Evolutionary conservation across 2,888 invertebrate species (phyloP).

Genomic region (Ophonus ardosiacus): DNA sequence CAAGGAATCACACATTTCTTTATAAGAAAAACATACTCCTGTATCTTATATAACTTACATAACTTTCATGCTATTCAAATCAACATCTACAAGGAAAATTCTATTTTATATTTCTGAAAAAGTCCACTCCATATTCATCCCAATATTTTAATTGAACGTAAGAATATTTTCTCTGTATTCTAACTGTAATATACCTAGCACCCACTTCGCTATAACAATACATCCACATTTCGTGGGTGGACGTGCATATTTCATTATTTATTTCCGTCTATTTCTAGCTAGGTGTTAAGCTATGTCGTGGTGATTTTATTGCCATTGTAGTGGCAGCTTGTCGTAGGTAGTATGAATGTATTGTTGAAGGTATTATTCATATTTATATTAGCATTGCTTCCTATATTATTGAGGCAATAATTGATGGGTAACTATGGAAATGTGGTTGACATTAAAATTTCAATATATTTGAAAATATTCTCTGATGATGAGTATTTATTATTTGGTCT

Average conservation of each 20-base stretch:
- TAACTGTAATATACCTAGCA: not conserved
- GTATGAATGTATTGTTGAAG: not conserved
- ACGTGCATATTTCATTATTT: not conserved
- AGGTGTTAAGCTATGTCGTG: not conserved
- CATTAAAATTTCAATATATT: not conserved
- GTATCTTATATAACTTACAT: too few relatives aligned
- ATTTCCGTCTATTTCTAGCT: not conserved
- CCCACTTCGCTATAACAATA: not conserved
- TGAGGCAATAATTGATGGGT: not conserved
- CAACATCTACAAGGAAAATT: too few relatives aligned
- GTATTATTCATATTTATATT: not conserved
- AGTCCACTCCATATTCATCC: too few relatives aligned
- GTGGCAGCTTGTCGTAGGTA: not conserved
- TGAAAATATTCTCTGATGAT: too few relatives aligned
- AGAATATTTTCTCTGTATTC: not conserved
- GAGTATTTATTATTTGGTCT: too few relatives aligned
- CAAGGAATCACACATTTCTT: too few relatives aligned
- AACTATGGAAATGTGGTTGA: not conserved
- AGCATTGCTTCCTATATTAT: not conserved
- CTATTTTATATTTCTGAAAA: too few relatives aligned
- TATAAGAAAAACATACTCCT: too few relatives aligned
- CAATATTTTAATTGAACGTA: too few relatives aligned
- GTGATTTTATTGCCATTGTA: not conserved
- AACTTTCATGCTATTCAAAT: too few relatives aligned
- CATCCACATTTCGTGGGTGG: not conserved